Evolutionary conservation across 2,113 vertebrate genomes (phyloP).

Genomic region (Ptychochromis oligacanthus): DNA sequence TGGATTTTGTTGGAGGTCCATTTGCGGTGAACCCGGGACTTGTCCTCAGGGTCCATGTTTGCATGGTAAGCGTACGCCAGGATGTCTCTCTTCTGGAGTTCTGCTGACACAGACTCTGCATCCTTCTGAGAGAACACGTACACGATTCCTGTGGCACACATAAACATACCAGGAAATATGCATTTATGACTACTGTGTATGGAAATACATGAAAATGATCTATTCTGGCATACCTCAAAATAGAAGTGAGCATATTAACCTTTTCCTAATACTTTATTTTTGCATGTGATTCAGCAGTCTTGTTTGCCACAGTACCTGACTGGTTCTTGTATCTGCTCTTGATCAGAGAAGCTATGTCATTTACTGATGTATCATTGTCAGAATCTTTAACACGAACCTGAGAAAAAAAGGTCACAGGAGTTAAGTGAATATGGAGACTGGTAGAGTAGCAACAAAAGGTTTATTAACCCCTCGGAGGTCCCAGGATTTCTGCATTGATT

Average conservation of each 20-base stretch:
- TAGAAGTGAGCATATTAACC: neutral
- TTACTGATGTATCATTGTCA: constrained; percentile 80
- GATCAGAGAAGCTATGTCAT: constrained; percentile 87
- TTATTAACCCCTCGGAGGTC: neutral
- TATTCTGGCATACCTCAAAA: neutral
- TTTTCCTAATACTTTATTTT: neutral
- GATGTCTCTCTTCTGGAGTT: constrained; percentile 86
- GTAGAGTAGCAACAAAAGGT: neutral
- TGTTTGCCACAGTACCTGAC: constrained; percentile 82
- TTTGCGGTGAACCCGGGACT: constrained; percentile 87
- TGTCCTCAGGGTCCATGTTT: constrained; percentile 89
- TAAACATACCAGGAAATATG: neutral
- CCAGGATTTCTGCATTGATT: no score
- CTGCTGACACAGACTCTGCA: constrained; percentile 86
- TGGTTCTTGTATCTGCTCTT: constrained; percentile 89
- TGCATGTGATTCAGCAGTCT: neutral
- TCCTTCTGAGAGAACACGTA: constrained; percentile 99
- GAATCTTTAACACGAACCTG: constrained; percentile 91
- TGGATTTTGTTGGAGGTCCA: constrained; percentile 89
- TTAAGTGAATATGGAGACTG: neutral
- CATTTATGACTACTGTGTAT: neutral
- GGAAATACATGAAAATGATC: neutral
- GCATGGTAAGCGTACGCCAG: constrained; percentile 89
- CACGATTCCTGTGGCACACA: constrained; percentile 87
- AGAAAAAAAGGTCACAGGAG: neutral